These are phyloP conservation scores for Polia nebulosa DNA, from an alignment of 2,888 invertebrate species.

Conservation along the genomic window DNA sequence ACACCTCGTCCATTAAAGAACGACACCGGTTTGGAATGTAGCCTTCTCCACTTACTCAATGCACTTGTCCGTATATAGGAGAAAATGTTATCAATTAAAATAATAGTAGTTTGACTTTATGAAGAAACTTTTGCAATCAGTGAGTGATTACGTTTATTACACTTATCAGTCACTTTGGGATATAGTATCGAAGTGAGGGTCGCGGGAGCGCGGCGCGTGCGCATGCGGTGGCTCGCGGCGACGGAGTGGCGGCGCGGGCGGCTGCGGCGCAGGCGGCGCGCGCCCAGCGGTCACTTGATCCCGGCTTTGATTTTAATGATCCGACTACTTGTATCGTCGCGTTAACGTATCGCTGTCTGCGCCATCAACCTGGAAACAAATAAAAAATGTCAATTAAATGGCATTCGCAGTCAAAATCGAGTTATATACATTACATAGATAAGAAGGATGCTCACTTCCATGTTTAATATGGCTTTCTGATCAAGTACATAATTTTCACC, in stretches of 20 bases:
- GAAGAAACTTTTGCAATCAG: conserved; percentile 65
- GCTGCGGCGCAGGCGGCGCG: conserved; percentile 69
- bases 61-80: conserved; percentile 81
- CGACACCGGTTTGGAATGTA: conserved; percentile 90
- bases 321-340: conserved; percentile 64
- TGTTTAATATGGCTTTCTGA: background rate
- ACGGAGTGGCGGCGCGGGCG: conserved; percentile 77
- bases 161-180: conserved; percentile 70
- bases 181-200: conserved; percentile 57
- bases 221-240: conserved; percentile 75
- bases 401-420: background rate
- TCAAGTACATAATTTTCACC: background rate
- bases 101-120: conserved; percentile 69
- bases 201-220: conserved; percentile 71
- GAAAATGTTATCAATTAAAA: conserved; percentile 76
- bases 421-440: background rate
- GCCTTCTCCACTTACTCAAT: conserved; percentile 86
- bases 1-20: conserved; percentile 89
- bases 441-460: background rate
- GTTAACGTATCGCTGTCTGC: conserved; percentile 68
- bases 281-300: conserved; percentile 74
- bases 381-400: conserved; percentile 20
- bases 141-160: conserved; percentile 71
- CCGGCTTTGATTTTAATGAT: conserved; percentile 80
- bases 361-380: conserved; percentile 67